Percentiles rank a stretch among this genome's conserved stretches.
Evolutionary conservation across 2,113 vertebrate species (phyloP).

Genomic region (Damaliscus lunatus): DNA sequence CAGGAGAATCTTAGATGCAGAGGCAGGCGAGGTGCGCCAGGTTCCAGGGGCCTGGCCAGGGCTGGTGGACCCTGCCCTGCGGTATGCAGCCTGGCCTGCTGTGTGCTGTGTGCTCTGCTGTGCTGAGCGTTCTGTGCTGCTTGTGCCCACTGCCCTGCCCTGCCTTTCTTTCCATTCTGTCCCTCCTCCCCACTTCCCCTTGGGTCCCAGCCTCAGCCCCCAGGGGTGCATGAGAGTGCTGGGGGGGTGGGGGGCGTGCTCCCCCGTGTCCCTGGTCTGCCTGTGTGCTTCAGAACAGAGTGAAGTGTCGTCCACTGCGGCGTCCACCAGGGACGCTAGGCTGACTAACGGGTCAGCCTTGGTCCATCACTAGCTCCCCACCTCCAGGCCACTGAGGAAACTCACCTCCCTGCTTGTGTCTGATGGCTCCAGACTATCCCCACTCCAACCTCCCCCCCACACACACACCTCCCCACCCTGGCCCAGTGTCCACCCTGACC

Average conservation of each 20-base stretch:
- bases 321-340: rapidly evolving
- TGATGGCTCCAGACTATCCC: not conserved
- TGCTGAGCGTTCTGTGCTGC: slow-evolving; percentile 17
- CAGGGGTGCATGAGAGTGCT: not conserved
- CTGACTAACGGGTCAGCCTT: not conserved
- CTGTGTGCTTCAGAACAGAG: not conserved
- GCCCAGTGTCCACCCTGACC: not conserved
- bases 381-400: not conserved
- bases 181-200: not conserved
- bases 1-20: slow-evolving; percentile 72
- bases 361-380: not conserved
- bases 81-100: slow-evolving; percentile 82
- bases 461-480: not conserved
- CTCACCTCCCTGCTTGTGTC: too few relatives aligned
- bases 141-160: not conserved
- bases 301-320: not conserved
- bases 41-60: slow-evolving; percentile 76
- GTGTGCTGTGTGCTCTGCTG: not conserved
- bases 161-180: not conserved
- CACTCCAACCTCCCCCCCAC: not conserved
- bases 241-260: rapidly evolving
- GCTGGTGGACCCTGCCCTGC: slow-evolving; percentile 82
- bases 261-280: not conserved
- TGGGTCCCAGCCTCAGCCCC: not conserved
- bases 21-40: slow-evolving; percentile 74